Base-by-base conservation (phyloP, 2,888 invertebrate genomes). In the Ectemnius cavifrons region DNA sequence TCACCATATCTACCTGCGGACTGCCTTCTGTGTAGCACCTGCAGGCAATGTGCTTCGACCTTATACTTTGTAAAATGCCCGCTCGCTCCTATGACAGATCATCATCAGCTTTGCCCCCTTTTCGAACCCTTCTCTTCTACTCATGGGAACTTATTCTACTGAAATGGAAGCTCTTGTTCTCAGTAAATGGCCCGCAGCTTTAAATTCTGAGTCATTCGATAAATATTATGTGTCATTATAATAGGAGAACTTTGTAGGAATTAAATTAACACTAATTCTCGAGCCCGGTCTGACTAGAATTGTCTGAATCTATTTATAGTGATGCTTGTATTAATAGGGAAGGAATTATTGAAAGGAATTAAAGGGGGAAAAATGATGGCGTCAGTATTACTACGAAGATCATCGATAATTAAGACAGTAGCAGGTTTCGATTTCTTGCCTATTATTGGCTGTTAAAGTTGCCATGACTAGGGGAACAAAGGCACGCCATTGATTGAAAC, bases 1-100 rank as follows among this genome's bases (percentile, higher is more conserved):
- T 87, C 88, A 89, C 88, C 86, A 83, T 85, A 84, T 87, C 84
- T 87, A 87, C 88, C 88, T 86, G 87, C 84, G 84, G 85, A 85
- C 86, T 83, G 86, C 86, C 84, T 84, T 87, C 85, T 84, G 84
- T 85, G 82, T 84, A 85, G 85, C 89, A 89, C 89, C 89, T 89
- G 89, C 87, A 82, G 85, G 82, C 82, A 80, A 75, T 82, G 64
- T 77, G 71, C 64, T 69, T 64, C 63, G 67, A 77, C 73, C 80
- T 83, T 84, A 79, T 83, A 86, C 86, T 87, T 87, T 87, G 86
- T 88, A 83, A 84, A 84, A 87, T 79, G 85, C 83, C 85, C 86
- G 80, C 83, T 73, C 73, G 75, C 77, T 63, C 74, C 84, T 84
- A 84, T 84, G 84, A 85, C 85, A 84, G 82, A 83, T 84, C 74